These are phyloP conservation scores for Sphaerophoria rueppellii DNA, from an alignment of 2,888 invertebrate species.

Conservation along the genomic window DNA sequence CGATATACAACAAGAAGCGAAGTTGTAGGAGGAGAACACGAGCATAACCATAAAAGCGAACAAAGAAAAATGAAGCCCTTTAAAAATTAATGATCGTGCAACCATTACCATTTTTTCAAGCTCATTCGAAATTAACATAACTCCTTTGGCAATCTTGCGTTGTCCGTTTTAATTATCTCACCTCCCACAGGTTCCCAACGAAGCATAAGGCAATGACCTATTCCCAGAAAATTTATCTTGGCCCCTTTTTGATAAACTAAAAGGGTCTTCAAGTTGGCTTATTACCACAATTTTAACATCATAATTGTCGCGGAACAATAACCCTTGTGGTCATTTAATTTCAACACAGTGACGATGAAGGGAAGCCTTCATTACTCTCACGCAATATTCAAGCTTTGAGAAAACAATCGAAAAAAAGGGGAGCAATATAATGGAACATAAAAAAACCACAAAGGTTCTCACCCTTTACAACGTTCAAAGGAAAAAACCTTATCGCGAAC, in stretches of 20 bases:
- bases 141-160: slow-evolving; percentile 19
- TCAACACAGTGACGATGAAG: not conserved
- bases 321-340: slow-evolving; percentile 23
- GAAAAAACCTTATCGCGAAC: slow-evolving; percentile 13
- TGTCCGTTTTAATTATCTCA: slow-evolving; percentile 23
- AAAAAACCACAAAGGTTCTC: slow-evolving; percentile 9
- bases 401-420: not conserved
- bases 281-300: slow-evolving; percentile 8
- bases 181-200: not conserved
- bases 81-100: slow-evolving; percentile 23
- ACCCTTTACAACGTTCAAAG: not conserved
- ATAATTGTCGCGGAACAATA: slow-evolving; percentile 22
- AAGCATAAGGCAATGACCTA: not conserved
- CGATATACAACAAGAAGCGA: too few species aligned
- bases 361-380: slow-evolving; percentile 21
- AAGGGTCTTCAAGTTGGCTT: not conserved
- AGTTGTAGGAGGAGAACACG: not conserved
- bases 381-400: not conserved
- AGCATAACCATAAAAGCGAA: not conserved
- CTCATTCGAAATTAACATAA: slow-evolving; percentile 17
- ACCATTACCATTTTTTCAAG: slow-evolving; percentile 18
- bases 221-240: slow-evolving; percentile 1
- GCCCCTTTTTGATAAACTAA: not conserved
- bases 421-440: slow-evolving; percentile 7
- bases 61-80: slow-evolving; percentile 8